phyloP scores from a whole-genome alignment of 2,113 vertebrate genomes.

The Takifugu flavidus region DNA sequence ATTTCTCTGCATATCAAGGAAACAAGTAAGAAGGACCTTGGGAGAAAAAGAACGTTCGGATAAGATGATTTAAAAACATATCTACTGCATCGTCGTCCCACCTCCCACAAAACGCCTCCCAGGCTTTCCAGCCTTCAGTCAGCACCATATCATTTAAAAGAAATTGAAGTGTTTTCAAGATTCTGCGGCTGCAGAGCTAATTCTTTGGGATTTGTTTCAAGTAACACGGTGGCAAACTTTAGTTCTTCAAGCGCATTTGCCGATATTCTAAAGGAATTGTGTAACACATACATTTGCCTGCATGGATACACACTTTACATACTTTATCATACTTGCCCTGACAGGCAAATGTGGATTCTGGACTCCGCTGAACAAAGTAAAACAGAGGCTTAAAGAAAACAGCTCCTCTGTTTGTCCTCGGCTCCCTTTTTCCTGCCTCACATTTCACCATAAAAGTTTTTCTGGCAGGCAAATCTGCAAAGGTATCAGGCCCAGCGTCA shows the following conservation, averaged over 20 bases:
- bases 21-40: slow-evolving; percentile 18
- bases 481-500: slow-evolving; percentile 52
- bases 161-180: slow-evolving; percentile 77
- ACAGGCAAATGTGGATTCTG: slow-evolving; percentile 62
- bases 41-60: slow-evolving; percentile 27
- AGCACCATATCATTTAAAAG: slow-evolving; percentile 81
- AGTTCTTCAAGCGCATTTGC: not conserved
- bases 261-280: slow-evolving; percentile 5
- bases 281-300: not conserved
- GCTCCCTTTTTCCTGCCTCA: slow-evolving; percentile 65
- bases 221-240: slow-evolving; percentile 21
- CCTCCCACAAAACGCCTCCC: slow-evolving; percentile 50
- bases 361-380: slow-evolving; percentile 61
- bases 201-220: slow-evolving; percentile 68
- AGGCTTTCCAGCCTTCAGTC: slow-evolving; percentile 78
- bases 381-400: slow-evolving; percentile 65
- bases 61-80: slow-evolving; percentile 55
- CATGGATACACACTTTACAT: slow-evolving; percentile 31
- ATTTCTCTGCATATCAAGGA: not conserved
- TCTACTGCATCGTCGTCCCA: slow-evolving; percentile 39
- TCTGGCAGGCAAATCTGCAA: slow-evolving; percentile 59
- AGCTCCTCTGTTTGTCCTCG: slow-evolving; percentile 65
- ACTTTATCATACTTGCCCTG: slow-evolving; percentile 39
- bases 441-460: slow-evolving; percentile 73
- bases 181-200: slow-evolving; percentile 79